These are phyloP conservation scores for Sanderia malayensis DNA, from an alignment of 30 jellyfish, hydroid and myxozoan genomes.

Conservation along the genomic window DNA sequence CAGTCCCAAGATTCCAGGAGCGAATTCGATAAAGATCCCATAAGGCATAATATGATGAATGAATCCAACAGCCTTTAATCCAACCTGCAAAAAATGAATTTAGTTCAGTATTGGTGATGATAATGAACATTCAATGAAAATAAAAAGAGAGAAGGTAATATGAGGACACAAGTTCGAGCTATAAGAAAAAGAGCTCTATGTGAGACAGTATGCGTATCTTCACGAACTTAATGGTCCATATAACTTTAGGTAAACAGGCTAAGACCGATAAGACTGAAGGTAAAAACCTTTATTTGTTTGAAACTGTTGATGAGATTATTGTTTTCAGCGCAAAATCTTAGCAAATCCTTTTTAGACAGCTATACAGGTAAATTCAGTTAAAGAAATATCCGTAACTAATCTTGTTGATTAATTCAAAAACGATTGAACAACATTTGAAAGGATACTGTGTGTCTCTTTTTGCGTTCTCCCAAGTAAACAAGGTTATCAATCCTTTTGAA, in stretches of 20 bases:
- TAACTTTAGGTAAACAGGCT: too few species aligned
- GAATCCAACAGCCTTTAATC: slow-evolving; percentile 57
- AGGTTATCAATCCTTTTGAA: slow-evolving; percentile 8
- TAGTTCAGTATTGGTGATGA: too few species aligned
- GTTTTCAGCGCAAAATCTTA: slow-evolving; percentile 14
- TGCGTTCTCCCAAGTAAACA: slow-evolving; percentile 54
- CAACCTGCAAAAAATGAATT: slow-evolving; percentile 71
- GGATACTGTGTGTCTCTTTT: slow-evolving; percentile 69
- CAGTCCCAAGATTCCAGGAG: slow-evolving; percentile 80
- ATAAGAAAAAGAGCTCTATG: too few species aligned
- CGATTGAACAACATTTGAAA: slow-evolving; percentile 38
- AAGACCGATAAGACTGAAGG: too few species aligned
- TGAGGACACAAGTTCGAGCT: too few species aligned
- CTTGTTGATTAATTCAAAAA: too few species aligned
- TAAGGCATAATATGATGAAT: slow-evolving; percentile 84
- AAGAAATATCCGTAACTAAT: too few species aligned
- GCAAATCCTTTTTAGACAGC: slow-evolving; percentile 38
- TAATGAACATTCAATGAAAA: too few species aligned
- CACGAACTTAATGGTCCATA: too few species aligned
- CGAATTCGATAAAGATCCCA: slow-evolving; percentile 79
- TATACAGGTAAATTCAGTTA: too few species aligned
- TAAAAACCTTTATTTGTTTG: slow-evolving; percentile 50
- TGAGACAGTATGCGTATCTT: too few species aligned
- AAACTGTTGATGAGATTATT: slow-evolving; percentile 22
- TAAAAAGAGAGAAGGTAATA: too few species aligned